Evolutionary conservation across 2,113 vertebrate species (phyloP), one percentile per base, ranked within the genome.

Genomic region (Pseudolaguvia tuberculata): DNA sequence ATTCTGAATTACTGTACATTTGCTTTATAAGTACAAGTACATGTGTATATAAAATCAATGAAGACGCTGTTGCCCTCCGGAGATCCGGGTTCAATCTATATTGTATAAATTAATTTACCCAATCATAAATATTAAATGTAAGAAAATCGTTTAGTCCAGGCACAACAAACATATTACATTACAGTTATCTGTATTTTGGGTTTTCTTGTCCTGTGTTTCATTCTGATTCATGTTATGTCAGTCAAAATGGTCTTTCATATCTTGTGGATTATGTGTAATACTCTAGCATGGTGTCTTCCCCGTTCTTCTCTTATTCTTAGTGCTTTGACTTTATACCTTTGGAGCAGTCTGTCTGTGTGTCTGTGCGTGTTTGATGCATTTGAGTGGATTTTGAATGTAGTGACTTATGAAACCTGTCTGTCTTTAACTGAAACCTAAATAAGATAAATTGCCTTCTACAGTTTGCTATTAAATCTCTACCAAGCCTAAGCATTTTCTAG

Each of bases 121-220:
- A 2, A 20, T 9, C 14, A 67, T 18, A 2, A 67, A 66, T 47
- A 15, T 27, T 18, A 27, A 25, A 17, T 50, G 5, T 45, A 63
- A 45, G 12, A 23, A 45, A 63, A 0, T 12, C 2, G n/a, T 20
- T 63, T 15, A 63, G 21, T n/a, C n/a, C 35, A 23, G 45, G 23
- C 4, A 42, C 21, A n/a, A 5, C 15, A 31, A 31, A 21, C 14
- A 23, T 31, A 20, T 3, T 10, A 14, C 18, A 29, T n/a, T 52
- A 21, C 1, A 1, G 20, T 51, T 57, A 23, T 75, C 35, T 65
- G n/a, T 56, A 25, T 75, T 39, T 3, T 47, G 27, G 39, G 35
- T 39, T 65, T 77, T 53, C 17, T 63, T 56, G 51, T 78, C 35
- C 42, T 68, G 70, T 69, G 21, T 75, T 2, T 56, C 13, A 42